phyloP scores from a whole-genome alignment of 1,140 invertebrate genomes.

The Caenorhabditis tropicalis region DNA sequence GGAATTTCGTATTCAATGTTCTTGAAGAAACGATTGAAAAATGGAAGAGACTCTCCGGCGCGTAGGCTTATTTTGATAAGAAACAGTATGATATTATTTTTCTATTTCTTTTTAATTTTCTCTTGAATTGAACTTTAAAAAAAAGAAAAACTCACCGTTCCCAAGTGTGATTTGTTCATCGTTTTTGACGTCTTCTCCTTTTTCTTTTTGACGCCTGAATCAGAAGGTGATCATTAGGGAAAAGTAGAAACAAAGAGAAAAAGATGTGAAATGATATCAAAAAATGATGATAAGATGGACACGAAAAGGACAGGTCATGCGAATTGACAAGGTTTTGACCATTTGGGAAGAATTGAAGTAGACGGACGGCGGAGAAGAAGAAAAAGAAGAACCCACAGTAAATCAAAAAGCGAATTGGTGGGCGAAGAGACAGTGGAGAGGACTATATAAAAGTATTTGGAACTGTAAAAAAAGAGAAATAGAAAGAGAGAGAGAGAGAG shows the following conservation, averaged over 20 bases:
- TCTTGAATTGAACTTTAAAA: too few relatives aligned
- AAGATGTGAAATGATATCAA: not conserved
- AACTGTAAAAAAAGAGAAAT: not conserved
- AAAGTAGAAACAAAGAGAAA: not conserved
- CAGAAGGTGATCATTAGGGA: not conserved
- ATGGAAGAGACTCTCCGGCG: not conserved
- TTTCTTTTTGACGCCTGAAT: constrained; percentile 13
- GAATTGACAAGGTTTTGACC: not conserved
- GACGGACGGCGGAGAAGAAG: too few relatives aligned
- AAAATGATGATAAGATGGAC: not conserved
- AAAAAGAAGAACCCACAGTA: constrained; percentile 1
- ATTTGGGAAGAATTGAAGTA: too few relatives aligned
- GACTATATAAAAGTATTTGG: not conserved
- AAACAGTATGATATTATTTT: not conserved
- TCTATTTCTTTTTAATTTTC: too few relatives aligned
- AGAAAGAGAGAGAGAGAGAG: not conserved
- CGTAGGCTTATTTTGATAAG: not conserved
- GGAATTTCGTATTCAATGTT: too few relatives aligned
- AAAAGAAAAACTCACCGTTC: constrained; percentile 20
- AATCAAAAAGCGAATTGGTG: constrained; percentile 17
- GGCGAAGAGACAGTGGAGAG: not conserved
- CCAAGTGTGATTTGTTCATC: constrained; percentile 39
- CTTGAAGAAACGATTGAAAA: too few relatives aligned
- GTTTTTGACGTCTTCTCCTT: not conserved
- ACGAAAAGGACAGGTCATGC: not conserved